Evolutionary conservation across 1,140 invertebrate species (phyloP), one percentile per base, ranked within the genome.

Genomic region (Anastrepha obliqua): DNA sequence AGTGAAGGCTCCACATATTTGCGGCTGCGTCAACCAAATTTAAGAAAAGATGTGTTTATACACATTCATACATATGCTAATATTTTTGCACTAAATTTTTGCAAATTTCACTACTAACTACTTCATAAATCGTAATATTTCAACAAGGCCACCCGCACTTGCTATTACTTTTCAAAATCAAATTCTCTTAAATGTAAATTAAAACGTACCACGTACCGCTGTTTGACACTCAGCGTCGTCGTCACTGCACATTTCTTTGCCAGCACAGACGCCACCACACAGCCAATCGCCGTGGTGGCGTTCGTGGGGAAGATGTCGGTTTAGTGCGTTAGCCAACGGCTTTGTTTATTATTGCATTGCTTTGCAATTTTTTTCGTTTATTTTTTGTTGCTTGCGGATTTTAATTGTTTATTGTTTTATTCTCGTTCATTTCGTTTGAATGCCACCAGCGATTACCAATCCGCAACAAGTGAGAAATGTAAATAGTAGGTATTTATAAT

Each of bases 371-470:
- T 81, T 78, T 78, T n/a, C 29, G 15, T 47, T 81, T 81, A 29
- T 47, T 55, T 55, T 20, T 81, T 81, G 44, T 81, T 29, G 74
- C 47, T 81, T 81, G 44, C 74, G 47, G 9, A 81, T 81, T 81
- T 20, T 20, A 81, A 81, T 81, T 81, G 74, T 81, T 81, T 81
- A 81, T 81, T 81, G 20, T 81, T 81, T n/a, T 81, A 55, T 55
- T 81, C 47, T 20, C 67, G 9, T 20, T 20, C 47, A 55, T 55
- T 81, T 81, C 74, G 74, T 81, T 81, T 81, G 74, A 81, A 81
- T 81, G 74, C 74, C 74, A 81, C 74, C 74, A 81, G 74, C 47
- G 74, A 55, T 5, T 81, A 55, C 47, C 74, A 81, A 81, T 81
- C 29, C 74, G 47, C 74, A 81, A 55, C 74, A 81, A 81, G 74